Evolutionary conservation across 2,888 invertebrate genomes (phyloP).

Genomic region (Lordiphosa fenestrarum): DNA sequence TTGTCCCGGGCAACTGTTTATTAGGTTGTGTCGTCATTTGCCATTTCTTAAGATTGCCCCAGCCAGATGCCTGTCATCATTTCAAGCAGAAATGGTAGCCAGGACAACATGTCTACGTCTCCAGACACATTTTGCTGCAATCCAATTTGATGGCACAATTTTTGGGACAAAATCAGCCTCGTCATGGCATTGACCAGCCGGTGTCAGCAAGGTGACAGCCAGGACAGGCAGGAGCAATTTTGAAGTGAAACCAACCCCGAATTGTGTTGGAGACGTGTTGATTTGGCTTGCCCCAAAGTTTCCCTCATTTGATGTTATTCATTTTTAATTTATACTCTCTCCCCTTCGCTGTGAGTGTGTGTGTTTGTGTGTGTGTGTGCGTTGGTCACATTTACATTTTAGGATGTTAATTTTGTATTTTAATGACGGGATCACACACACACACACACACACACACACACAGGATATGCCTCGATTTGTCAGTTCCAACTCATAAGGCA

Average conservation of each 20-base stretch:
- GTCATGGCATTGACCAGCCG: conserved; percentile 51
- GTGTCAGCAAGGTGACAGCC: conserved; percentile 57
- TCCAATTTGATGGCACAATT: conserved; percentile 3
- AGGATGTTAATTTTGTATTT: conserved; percentile 65
- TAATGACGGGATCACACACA: conserved; percentile 27
- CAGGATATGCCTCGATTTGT: conserved; percentile 48
- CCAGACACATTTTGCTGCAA: conserved; percentile 18
- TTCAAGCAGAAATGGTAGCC: conserved; percentile 41
- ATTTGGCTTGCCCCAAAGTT: conserved; percentile 23
- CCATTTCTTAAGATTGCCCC: conserved; percentile 63
- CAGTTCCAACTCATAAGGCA: conserved; percentile 78
- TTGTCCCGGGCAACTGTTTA: conserved; percentile 66
- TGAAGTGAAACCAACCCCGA: conserved; percentile 28
- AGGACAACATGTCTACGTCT: conserved; percentile 42
- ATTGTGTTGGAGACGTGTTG: conserved; percentile 19
- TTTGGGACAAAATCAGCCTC: conserved; percentile 5
- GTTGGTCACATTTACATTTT: conserved; percentile 40
- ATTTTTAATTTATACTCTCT: conserved; percentile 50
- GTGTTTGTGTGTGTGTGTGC: conserved; percentile 5
- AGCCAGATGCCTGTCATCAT: conserved; percentile 42
- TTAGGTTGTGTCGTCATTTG: conserved; percentile 63
- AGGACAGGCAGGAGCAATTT: conserved; percentile 10
- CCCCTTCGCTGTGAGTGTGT: conserved; percentile 7
- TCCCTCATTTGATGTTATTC: conserved; percentile 52
- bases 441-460: conserved; percentile 2